A percentile compares a stretch with the other conserved stretches of the same genome.
Evolutionary conservation across 2,888 invertebrate genomes (phyloP).

Genomic region (Onthophagus sagittarius): DNA sequence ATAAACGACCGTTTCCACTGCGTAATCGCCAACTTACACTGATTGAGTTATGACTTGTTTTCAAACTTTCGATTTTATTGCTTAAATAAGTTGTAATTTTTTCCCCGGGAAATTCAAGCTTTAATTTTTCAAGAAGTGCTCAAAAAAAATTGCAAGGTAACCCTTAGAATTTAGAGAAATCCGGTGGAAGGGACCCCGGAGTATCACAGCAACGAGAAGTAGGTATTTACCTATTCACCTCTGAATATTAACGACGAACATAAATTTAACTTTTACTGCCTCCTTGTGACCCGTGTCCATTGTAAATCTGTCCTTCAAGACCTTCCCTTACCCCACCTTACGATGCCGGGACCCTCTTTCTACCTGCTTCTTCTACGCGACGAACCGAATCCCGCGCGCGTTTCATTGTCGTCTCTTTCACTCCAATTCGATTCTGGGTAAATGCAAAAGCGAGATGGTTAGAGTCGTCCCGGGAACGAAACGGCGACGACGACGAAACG

Average conservation of each 20-base stretch:
- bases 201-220: background rate
- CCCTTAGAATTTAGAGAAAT: conserved; percentile 14
- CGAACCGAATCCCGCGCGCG: conserved; percentile 19
- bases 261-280: conserved; percentile 32
- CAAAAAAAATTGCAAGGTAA: background rate
- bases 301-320: conserved; percentile 19
- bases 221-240: conserved; percentile 29
- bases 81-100: background rate
- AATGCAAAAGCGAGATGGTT: background rate
- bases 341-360: conserved; percentile 14
- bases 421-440: background rate
- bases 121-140: too few species aligned
- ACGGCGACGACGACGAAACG: background rate
- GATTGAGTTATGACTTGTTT: background rate
- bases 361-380: conserved; percentile 19
- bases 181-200: conserved; percentile 11
- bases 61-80: background rate
- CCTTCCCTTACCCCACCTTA: background rate
- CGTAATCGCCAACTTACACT: background rate
- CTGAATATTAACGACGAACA: conserved; percentile 31
- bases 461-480: background rate
- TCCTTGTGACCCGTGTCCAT: conserved; percentile 29
- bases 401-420: background rate
- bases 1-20: background rate
- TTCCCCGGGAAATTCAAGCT: too few species aligned